Base-by-base conservation (phyloP, 2,888 invertebrate genomes). In the Drosophila peninsularis region DNA sequence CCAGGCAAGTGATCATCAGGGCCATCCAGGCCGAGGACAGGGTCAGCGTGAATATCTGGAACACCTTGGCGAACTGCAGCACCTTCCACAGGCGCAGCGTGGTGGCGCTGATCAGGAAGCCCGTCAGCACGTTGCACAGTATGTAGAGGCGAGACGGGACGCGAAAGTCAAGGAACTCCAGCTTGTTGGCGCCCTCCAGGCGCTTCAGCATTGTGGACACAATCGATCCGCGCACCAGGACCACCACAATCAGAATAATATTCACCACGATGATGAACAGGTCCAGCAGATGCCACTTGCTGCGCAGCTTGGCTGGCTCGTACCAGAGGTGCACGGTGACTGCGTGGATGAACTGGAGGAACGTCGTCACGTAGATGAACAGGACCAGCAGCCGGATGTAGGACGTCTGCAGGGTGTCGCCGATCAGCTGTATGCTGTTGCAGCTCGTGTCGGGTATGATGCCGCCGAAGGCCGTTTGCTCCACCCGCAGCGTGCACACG, bases 11-110 rank as follows among this genome's bases (percentile, higher is more conserved):
- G 19, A 83, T 75, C 13, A 71, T 24, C 27, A 92, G 53, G 0
- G 84, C 75, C 1, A 49, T 53, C 57, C 80, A 77, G 0, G 91
- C 84, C 1, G 70, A 47, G 9, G 66, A 66, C 2, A 92, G 71
- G 0, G 91, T 92, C 5, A 55, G 71, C 21, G 90, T 87, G 36
- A 92, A 88, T 0, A 90, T 57, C 27, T 89, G 83, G 65, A 92
- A 92, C 3, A 90, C 80, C 3, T 64, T 56, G 5, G 90, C 81
- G 47, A 92, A 91, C 60, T 92, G 91, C 24, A 92, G 61, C 9
- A 91, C 78, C 57, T 91, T 91, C 92, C 92, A 92, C 9, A 92
- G 37, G 0, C 92, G 83, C 13, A 92, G n/a, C 0, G 91, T 91
- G 2, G 90, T 78, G 4, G 90, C 30, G 14, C 82, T 74, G n/a